Base-by-base conservation (phyloP, 2,113 vertebrate genomes). In the Lathamus discolor region DNA sequence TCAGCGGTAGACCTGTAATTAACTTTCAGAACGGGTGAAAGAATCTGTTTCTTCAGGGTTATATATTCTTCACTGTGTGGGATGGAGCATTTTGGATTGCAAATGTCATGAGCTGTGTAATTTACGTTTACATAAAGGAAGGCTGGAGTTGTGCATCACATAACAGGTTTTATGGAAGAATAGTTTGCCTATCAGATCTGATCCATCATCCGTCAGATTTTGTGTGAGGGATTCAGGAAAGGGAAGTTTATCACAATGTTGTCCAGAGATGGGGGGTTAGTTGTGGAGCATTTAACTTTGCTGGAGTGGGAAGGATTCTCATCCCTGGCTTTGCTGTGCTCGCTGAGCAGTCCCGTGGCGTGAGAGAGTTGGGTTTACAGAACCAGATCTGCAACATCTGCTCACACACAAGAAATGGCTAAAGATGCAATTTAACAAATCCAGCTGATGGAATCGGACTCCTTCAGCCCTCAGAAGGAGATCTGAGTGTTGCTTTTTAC, bases 1-100 rank as follows among this genome's bases (percentile, higher is more conserved):
- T 74, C 63, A 87, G 74, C 62, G 55, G 41, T 13, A 95, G 89
- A 89, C 52, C 62, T 94, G 78, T 92, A 96, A 95, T 96, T 95
- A 95, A 92, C 70, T 95, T 91, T 41, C 61, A 93, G 39, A 94
- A 92, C 9, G 81, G 57, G 77, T 54, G 73, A 89, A 95, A 57
- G 95, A 96, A 94, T 96, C 67, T 74, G 54, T 96, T 93, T 90
- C 95, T 96, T 90, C 75, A 55, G 96, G 96, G 90, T 88, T 88
- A 14, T 63, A 43, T 96, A 83, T 88, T 95, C 77, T 73, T 74
- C 75, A 7, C 39, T 2, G 0, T 61, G 87, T 95, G 92, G 94
- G 93, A 63, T 62, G 79, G 68, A 83, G 79, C 61, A 9, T 66
- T 96, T 93, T 92, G 90, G 90, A 77, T 89, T 96, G 92, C 94